phyloP scores from a whole-genome alignment of 1,140 invertebrate genomes.

The Temnothorax nylanderi region DNA sequence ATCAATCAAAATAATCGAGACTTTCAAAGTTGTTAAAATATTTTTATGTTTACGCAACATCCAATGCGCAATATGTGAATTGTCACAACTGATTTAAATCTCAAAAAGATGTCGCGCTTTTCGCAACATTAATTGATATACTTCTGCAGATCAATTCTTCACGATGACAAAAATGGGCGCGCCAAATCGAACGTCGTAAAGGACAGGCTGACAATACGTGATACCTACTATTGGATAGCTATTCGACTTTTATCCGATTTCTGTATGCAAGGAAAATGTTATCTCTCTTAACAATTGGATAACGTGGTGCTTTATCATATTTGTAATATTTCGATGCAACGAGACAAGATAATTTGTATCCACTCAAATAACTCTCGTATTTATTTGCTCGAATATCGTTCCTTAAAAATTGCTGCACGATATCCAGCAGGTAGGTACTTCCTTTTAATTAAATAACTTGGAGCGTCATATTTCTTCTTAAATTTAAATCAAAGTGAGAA shows the following conservation, averaged over 20 bases:
- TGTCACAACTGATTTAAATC: background rate
- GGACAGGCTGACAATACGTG: background rate
- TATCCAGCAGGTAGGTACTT: background rate
- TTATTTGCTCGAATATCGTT: background rate
- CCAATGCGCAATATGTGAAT: background rate
- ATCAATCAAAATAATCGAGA: background rate
- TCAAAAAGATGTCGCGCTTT: background rate
- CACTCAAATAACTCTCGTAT: no score
- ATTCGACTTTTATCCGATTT: constrained; percentile 4
- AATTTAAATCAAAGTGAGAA: background rate
- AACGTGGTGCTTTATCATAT: background rate
- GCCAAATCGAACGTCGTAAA: background rate
- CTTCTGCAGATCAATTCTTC: background rate
- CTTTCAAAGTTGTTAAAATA: background rate
- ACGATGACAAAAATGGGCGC: background rate
- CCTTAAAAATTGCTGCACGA: background rate
- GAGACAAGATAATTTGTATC: background rate
- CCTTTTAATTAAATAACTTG: background rate
- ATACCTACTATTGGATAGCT: background rate
- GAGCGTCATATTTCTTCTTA: background rate
- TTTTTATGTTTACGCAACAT: background rate
- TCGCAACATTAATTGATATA: background rate
- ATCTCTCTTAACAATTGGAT: background rate
- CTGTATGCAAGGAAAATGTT: background rate
- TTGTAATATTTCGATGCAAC: background rate